Base-by-base conservation (phyloP, 2,113 vertebrate species). In the Hemiscyllium ocellatum region DNA sequence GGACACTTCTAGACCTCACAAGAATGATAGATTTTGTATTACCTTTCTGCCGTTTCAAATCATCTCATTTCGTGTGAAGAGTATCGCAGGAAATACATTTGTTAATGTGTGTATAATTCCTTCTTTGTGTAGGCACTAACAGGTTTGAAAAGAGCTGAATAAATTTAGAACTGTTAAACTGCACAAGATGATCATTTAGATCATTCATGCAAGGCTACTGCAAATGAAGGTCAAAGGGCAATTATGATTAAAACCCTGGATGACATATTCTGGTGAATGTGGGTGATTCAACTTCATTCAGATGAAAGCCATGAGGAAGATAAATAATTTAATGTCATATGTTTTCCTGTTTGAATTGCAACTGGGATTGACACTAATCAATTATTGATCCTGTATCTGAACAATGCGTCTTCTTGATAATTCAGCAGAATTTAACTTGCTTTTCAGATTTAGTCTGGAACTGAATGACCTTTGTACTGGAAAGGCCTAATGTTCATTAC, bases 321-420 rank as follows among this genome's bases (percentile, higher is more conserved):
- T 91, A 91, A 66, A 33, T 65, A 91, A 65, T 66, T 91, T 91
- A 66, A 66, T 33, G 19, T 66, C 56, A 66, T 66, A 66, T 66
- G 61, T 15, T 91, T 91, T 91, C 33, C 89, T 91, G 89, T 66
- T 56, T 91, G 89, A 66, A 91, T 91, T 61, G 66, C 61, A 91
- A 37, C 56, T 91, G 33, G 89, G 29, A 29, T 33, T 91, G 89
- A 91, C 89, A 65, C 56, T 91, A 56, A 91, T 56, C 89, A 91
- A 91, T 91, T 91, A 66, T 91, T 66, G 61, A 66, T 33, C 61
- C 89, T 66, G 15, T 61, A 12, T 66, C 87, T n/a, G 89, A 66
- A 20, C 66, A 91, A 91, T 91, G 65, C 37, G 19, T 37, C 89
- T 8, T 66, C 33, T 91, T 91, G 89, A 66, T 61, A 47, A 91